Evolutionary conservation across 2,888 invertebrate genomes (phyloP), one percentile per base, ranked within the genome.

Genomic region (Caenorhabditis zanzibari): DNA sequence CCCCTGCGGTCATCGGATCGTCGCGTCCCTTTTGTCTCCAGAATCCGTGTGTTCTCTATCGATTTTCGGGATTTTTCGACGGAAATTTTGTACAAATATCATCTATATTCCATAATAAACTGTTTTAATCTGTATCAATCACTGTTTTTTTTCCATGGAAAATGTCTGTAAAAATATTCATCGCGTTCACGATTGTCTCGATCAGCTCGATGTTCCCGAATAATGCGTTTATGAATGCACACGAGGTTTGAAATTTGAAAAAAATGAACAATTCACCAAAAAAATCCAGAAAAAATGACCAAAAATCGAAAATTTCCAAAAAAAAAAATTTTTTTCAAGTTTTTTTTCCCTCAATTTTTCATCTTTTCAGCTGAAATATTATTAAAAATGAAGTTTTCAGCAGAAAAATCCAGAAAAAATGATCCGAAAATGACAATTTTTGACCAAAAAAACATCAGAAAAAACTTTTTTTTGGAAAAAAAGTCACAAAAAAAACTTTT

Each of bases 151-250:
- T 52, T 19, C 22, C 16, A 52, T 52, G 52, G n/a, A 71, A 52
- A 61, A 81, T 82, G 79, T 81, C 84, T 49, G 71, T 64, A 16
- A 84, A 81, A 72, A 80, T 86, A 6, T 86, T 80, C 72, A 56
- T 84, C 16, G 82, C 87, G 22, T 88, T 88, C 79, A 49, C 85
- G 16, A 71, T 89, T 16, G 88, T 89, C 26, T 84, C 86, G 19
- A 85, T 85, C 75, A 89, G 88, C 26, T 82, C 86, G 9, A 81
- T 89, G 58, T 86, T 89, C 14, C 87, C 89, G 10, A 88, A 85
- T 72, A 89, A 88, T 72, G 72, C 87, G 19, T 89, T 89, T 79
- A 88, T 88, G 87, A 89, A 89, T 66, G 89, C 89, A 16, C 89
- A 88, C 28, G 82, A 87, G 85, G 89, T 88, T n/a, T 35, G 68